phyloP scores from a whole-genome alignment of 1,140 invertebrate species.

The Drosophila repleta region DNA sequence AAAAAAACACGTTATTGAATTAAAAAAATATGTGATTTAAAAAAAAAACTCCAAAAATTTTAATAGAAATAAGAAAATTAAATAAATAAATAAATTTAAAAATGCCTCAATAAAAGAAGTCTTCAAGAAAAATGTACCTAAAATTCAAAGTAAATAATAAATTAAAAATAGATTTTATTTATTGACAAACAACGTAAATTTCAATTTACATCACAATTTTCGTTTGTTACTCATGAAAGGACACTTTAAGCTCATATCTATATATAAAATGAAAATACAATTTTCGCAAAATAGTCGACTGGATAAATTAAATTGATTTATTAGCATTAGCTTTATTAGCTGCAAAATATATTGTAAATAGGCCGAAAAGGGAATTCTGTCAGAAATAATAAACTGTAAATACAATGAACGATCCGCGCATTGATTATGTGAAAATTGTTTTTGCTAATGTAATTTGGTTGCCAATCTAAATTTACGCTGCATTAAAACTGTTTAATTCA shows the following conservation, averaged over 20 bases:
- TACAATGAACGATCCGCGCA: constrained; percentile 10
- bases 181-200: no score
- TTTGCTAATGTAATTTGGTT: constrained; percentile 53
- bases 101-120: no score
- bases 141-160: no score
- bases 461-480: constrained; percentile 53
- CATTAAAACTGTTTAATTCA: constrained; percentile 67
- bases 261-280: not conserved
- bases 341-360: constrained; percentile 8
- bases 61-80: not conserved
- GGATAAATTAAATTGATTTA: no score
- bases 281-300: not conserved
- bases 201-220: no score
- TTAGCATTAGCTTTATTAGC: constrained; percentile 11
- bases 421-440: constrained; percentile 60
- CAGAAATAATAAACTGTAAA: constrained; percentile 34
- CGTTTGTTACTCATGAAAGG: no score
- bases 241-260: no score
- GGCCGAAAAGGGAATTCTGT: constrained; percentile 2
- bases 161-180: no score
- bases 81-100: no score
- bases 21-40: no score
- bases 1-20: no score
- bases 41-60: constrained; percentile 12
- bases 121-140: no score